Evolutionary conservation across 64 coral and sea anemone species (phyloP), one percentile per base, ranked within the genome.

Genomic region (Astreopora myriophthalma): DNA sequence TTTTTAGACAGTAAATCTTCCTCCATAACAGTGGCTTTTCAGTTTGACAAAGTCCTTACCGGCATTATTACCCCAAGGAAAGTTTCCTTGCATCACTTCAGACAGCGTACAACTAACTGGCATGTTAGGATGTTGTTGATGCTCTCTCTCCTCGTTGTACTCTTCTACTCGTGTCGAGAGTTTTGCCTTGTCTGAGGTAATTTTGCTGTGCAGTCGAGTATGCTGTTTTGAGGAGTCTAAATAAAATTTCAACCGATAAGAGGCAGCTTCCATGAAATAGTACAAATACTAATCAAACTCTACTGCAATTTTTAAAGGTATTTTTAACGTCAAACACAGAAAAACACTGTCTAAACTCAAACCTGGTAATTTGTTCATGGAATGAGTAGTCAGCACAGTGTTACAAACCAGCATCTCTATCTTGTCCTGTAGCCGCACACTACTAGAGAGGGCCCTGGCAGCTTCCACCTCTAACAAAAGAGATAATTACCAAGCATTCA

Each of bases 181-280:
- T 74, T 74, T 74, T 30, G 71, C 71, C 71, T 74, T 74, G 17
- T 74, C 71, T 39, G 71, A 20, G 35, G 71, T 34, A 74, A 74
- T 74, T 40, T 74, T 74, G 35, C 71, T 74, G 11, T 32, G 71
- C 33, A 74, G 32, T 4, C 71, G 9, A 36, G 10, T 74, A 19
- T 32, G 71, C 35, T 74, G 71, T 32, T 74, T 74, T 9, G 71
- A 74, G 33, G 71, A 74, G 14, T 74, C 71, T 74, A 40, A 36
- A 24, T 63, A 63, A 63, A 63, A 22, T 63, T 22, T 14, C 60
- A 63, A 63, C 60, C 14, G 16, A 63, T 17, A 63, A 63, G 16
- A 17, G n/a, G n/a, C 14, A 63, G 60, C n/a, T 63, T 63, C n/a
- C n/a, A 46, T 46, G 40, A 63, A 63, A 63, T 63, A 14, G n/a